A percentile compares a stretch with the other conserved stretches of the same genome.
Evolutionary conservation across 2,113 vertebrate species (phyloP).

Genomic region (Cephalopholis sonnerati): DNA sequence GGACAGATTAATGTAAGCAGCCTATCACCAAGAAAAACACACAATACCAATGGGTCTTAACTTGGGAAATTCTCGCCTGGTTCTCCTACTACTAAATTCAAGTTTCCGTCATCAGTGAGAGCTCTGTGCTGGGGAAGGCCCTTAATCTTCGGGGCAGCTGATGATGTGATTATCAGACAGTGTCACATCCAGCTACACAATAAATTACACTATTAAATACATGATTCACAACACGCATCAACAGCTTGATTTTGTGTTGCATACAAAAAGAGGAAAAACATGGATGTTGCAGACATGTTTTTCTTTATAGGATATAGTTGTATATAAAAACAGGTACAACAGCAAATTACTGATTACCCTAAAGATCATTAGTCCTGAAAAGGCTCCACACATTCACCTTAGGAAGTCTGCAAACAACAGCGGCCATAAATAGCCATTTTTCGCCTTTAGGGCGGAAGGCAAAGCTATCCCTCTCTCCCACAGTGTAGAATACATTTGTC

Average conservation of each 20-base stretch:
- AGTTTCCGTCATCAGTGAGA: slow-evolving; percentile 16
- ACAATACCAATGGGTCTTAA: slow-evolving; percentile 26
- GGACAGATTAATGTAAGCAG: slow-evolving; percentile 56
- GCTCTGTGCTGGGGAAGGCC: not conserved
- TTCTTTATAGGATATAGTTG: not conserved
- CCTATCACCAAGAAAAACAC: slow-evolving; percentile 22
- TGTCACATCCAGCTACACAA: not conserved
- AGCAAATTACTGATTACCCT: not conserved
- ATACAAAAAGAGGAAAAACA: not conserved
- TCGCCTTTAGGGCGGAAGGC: slow-evolving; percentile 35
- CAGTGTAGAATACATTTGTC: slow-evolving; percentile 3
- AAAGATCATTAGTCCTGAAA: slow-evolving; percentile 24
- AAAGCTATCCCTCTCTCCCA: slow-evolving; percentile 31
- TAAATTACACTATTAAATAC: slow-evolving; percentile 3
- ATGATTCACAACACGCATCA: slow-evolving; percentile 11
- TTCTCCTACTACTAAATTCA: not conserved
- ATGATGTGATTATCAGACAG: not conserved
- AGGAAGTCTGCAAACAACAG: slow-evolving; percentile 68
- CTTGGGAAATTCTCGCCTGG: slow-evolving; percentile 15
- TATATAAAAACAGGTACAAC: not conserved
- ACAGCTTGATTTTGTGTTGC: not conserved
- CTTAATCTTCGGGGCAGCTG: slow-evolving; percentile 4
- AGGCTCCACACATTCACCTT: slow-evolving; percentile 57
- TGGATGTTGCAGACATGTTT: not conserved
- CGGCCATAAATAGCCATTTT: slow-evolving; percentile 70